These are phyloP conservation scores for Cyrtonyx montezumae DNA, from an alignment of 2,113 vertebrate species.

Conservation along the genomic window DNA sequence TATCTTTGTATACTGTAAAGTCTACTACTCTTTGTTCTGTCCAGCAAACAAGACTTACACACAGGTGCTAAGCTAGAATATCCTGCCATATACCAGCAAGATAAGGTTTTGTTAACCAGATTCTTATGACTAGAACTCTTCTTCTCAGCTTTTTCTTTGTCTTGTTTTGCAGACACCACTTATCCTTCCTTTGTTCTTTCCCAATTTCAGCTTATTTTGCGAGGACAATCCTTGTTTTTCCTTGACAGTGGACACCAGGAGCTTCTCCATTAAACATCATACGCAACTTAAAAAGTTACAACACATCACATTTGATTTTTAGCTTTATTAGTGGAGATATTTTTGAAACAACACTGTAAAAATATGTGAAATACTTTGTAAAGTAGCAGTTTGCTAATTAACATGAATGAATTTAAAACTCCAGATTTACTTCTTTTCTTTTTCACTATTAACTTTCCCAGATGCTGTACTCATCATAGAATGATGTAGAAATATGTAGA, in stretches of 20 bases:
- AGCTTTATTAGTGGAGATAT: not conserved
- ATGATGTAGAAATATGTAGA: not conserved
- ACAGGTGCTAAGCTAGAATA: too few species aligned
- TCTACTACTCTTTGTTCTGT: too few species aligned
- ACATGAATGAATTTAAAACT: constrained; percentile 24
- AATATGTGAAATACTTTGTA: not conserved
- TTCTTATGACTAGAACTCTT: too few species aligned
- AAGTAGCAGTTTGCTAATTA: constrained; percentile 38
- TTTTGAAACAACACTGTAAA: not conserved
- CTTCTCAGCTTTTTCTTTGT: too few species aligned
- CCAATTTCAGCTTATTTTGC: too few species aligned
- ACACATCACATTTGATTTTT: not conserved
- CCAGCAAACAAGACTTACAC: too few species aligned
- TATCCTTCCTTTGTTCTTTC: too few species aligned
- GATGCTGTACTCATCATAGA: not conserved
- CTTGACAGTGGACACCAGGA: not conserved
- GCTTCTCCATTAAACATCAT: not conserved
- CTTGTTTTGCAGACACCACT: too few species aligned
- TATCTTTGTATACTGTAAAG: too few species aligned
- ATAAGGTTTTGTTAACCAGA: too few species aligned
- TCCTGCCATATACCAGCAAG: too few species aligned
- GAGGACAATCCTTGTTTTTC: too few species aligned
- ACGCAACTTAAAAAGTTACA: not conserved
- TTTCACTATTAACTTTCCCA: constrained; percentile 47
- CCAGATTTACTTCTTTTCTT: constrained; percentile 22